These are phyloP conservation scores for Mystacides longicornis DNA, from an alignment of 2,888 invertebrate species.

Conservation along the genomic window DNA sequence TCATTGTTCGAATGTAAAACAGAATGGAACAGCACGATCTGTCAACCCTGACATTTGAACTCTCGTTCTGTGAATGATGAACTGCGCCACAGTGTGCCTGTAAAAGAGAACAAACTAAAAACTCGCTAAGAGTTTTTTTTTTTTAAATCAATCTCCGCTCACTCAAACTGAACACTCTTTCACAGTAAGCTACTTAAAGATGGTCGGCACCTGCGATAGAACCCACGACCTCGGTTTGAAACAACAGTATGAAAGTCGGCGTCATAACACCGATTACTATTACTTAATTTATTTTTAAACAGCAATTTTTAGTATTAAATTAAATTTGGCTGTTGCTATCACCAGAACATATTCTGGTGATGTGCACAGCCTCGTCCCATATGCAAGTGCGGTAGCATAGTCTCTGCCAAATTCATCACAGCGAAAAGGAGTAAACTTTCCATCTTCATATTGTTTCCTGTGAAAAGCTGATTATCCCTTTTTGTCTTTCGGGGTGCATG, in stretches of 20 bases:
- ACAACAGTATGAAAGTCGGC: background rate
- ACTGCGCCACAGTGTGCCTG: background rate
- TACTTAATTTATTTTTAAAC: too few species aligned
- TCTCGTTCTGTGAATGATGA: constrained; percentile 16
- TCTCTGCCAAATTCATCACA: too few species aligned
- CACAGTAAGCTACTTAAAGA: background rate
- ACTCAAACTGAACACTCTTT: background rate
- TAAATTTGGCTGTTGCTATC: too few species aligned
- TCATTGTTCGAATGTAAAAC: background rate
- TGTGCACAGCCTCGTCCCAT: too few species aligned
- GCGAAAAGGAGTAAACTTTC: too few species aligned
- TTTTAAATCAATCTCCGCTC: background rate
- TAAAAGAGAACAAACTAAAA: background rate
- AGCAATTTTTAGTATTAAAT: too few species aligned
- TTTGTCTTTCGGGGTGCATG: too few species aligned
- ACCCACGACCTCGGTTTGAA: background rate
- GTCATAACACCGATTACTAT: too few species aligned
- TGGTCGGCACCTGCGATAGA: background rate
- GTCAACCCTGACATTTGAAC: constrained; percentile 21
- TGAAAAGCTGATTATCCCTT: too few species aligned
- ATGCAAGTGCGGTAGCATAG: too few species aligned
- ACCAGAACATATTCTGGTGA: too few species aligned
- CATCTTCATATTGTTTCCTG: too few species aligned
- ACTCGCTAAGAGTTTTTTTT: background rate
- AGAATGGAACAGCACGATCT: constrained; percentile 9